Evolutionary conservation across 2,113 vertebrate genomes (phyloP).

Genomic region (Gambusia affinis): DNA sequence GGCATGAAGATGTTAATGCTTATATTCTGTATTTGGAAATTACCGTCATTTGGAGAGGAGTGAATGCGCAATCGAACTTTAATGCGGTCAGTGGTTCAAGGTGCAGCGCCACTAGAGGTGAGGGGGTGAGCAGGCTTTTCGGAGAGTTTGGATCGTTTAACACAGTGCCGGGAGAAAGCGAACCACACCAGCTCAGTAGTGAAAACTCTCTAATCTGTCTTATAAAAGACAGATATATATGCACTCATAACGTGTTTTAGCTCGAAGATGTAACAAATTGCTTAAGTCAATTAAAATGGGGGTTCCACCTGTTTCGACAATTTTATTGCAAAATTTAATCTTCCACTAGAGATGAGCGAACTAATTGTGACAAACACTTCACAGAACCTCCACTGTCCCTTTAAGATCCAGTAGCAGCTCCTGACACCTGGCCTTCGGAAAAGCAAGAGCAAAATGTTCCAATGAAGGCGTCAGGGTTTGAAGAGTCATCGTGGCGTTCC

Average conservation of each 20-base stretch:
- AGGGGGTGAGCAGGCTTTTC: no score
- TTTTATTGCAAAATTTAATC: not conserved
- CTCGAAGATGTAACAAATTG: not conserved
- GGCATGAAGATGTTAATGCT: no score
- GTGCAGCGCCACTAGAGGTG: no score
- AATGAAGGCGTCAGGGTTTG: slow-evolving; percentile 31
- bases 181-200: no score
- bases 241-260: no score
- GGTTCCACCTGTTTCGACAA: not conserved
- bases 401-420: slow-evolving; percentile 19
- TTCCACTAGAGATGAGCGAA: not conserved
- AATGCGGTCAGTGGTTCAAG: no score
- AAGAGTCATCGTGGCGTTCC: slow-evolving; percentile 40
- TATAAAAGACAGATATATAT: no score
- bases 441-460: slow-evolving; percentile 43
- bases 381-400: not conserved
- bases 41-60: no score
- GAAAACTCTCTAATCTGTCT: not conserved
- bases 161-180: no score
- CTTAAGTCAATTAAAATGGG: not conserved
- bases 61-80: no score
- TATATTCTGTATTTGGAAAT: no score
- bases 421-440: slow-evolving; percentile 44
- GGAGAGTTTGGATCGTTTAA: no score
- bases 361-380: not conserved